Evolutionary conservation across 1,140 invertebrate species (phyloP).

Genomic region (Agrilus planipennis): DNA sequence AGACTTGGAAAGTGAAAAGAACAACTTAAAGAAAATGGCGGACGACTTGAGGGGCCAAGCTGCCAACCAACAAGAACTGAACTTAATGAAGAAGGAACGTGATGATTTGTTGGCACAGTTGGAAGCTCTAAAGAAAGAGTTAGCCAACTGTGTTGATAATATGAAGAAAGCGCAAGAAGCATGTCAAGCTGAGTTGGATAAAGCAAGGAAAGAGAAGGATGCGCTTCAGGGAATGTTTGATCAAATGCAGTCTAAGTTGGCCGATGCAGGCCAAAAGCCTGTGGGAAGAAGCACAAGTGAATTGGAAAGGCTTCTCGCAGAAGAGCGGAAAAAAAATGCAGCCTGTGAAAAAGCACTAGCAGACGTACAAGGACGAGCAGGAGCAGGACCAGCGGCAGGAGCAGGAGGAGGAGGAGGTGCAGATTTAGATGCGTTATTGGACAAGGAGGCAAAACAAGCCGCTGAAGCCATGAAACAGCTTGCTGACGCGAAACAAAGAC

Average conservation of each 20-base stretch:
- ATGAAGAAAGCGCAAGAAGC: conserved; percentile 1
- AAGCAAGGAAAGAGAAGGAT: conserved; percentile 6
- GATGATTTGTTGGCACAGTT: not conserved
- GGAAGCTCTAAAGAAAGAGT: conserved; percentile 6
- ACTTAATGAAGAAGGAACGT: not conserved
- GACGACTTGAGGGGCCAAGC: not conserved
- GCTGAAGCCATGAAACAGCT: too few relatives aligned
- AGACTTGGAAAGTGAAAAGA: conserved; percentile 1
- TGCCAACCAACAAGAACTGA: not conserved
- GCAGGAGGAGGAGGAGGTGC: too few relatives aligned
- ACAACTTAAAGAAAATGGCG: not conserved
- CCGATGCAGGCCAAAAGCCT: too few relatives aligned
- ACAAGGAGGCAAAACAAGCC: too few relatives aligned
- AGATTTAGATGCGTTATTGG: too few relatives aligned
- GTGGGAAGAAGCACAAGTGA: too few relatives aligned
- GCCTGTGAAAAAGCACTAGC: too few relatives aligned
- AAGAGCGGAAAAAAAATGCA: too few relatives aligned
- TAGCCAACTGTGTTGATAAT: conserved; percentile 1
- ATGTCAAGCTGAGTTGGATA: conserved; percentile 1
- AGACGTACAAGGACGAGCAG: not conserved
- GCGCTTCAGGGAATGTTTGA: conserved; percentile 4
- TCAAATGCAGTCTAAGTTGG: too few relatives aligned
- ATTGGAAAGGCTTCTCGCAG: too few relatives aligned
- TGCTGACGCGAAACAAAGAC: conserved; percentile 12
- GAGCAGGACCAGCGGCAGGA: not conserved